Base-by-base conservation (phyloP, 2,113 vertebrate genomes). In the Zosterops pallidus region DNA sequence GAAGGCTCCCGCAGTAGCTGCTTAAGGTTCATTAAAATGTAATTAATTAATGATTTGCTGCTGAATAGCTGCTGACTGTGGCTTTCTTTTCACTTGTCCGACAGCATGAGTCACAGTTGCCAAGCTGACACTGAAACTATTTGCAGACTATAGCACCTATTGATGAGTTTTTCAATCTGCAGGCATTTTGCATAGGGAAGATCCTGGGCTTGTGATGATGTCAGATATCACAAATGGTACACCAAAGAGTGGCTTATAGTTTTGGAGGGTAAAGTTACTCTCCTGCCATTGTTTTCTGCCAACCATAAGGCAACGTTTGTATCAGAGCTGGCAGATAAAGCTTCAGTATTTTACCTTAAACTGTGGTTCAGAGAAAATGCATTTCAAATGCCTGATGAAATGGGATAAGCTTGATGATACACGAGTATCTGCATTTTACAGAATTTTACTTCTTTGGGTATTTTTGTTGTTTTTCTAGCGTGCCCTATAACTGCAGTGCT, bases 11-110 rank as follows among this genome's bases (percentile, higher is more conserved):
- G 93, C 97, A 98, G 98, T 98, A 98, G 98, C 98, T 98, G 98
- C 98, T 98, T 98, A 98, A 98, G 98, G 98, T 98, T 98, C 98
- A 98, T 98, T 98, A 98, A 98, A 98, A 98, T 99, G 98, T 98
- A 98, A 98, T 98, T 98, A 98, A 98, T 98, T 98, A 98, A 98
- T 98, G 98, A 98, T 98, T 98, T 98, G 98, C 98, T 98, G 98
- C 98, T 98, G 98, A 98, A 98, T 98, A 98, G 98, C 98, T 98
- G 98, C 98, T 98, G 98, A 98, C 98, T 98, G 98, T 96, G 97
- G 98, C 98, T 98, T 98, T 98, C 98, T 98, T 98, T 98, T 98
- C 97, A 97, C 98, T 98, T 98, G 97, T 98, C 97, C 56, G 92
- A 98, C 98, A 98, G 98, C 98, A 96, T 97, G 98, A 98, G 98